Conservation (phyloP, 1,140 invertebrate genomes). For the Grapholita molesta region DNA sequence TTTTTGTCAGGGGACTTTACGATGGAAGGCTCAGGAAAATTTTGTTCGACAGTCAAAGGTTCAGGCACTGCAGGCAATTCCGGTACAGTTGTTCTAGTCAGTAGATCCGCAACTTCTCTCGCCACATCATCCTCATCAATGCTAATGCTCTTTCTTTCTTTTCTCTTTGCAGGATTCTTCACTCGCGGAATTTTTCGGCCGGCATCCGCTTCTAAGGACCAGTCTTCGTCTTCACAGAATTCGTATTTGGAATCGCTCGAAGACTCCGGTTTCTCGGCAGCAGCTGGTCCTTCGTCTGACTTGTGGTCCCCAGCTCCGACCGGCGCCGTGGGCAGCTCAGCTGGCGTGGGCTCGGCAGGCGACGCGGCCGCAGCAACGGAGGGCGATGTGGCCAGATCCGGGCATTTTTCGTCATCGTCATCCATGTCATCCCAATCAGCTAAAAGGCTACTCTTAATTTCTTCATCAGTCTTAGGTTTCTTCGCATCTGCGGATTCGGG, state of each 20-base stretch:
- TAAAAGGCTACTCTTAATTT: constrained; percentile 74
- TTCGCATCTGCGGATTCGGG: constrained; percentile 44
- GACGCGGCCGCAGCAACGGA: constrained; percentile 51
- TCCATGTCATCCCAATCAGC: constrained; percentile 76
- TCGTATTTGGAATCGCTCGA: constrained; percentile 75
- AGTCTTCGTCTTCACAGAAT: constrained; percentile 79
- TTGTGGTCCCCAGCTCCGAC: constrained; percentile 41
- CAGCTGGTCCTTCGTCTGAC: constrained; percentile 43
- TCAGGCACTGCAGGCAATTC: constrained; percentile 70
- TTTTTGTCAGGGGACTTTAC: constrained; percentile 73
- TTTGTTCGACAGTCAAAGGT: constrained; percentile 69
- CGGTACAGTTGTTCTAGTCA: constrained; percentile 79
- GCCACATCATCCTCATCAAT: constrained; percentile 74
- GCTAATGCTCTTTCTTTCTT: constrained; percentile 61
- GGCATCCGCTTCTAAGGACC: constrained; percentile 66
- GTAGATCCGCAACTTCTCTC: constrained; percentile 76
- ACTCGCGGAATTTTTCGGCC: constrained; percentile 77
- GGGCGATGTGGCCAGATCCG: constrained; percentile 27
- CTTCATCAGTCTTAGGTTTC: constrained; percentile 69
- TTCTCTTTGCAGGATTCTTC: constrained; percentile 63
- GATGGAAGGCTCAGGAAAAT: constrained; percentile 72
- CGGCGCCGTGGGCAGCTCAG: constrained; percentile 45
- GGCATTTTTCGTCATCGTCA: constrained; percentile 64
- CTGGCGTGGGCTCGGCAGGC: constrained; percentile 54
- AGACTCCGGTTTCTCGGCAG: constrained; percentile 52